Base-by-base conservation (phyloP, 2,888 invertebrate species). In the Drosophila parthenogenetica region DNA sequence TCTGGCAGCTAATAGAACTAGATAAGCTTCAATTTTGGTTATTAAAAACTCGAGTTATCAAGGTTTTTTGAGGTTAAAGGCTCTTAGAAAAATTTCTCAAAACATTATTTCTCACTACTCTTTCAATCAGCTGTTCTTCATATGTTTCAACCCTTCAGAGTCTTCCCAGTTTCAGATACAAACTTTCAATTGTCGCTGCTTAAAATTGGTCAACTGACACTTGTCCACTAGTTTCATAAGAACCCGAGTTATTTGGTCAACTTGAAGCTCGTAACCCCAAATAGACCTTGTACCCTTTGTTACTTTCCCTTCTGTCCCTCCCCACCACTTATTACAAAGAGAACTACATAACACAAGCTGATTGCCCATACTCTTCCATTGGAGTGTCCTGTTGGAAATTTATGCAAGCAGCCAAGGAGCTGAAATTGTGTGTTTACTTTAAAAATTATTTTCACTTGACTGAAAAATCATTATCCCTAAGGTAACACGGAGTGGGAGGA, bases 381-480 rank as follows among this genome's bases (percentile, higher is more conserved):
- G 73, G 55, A 73, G 84, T 70, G 81, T 73, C 59, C 65, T 77
- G 72, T 63, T 72, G 62, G 50, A 79, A 78, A 90, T 86, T 74
- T 89, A 89, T 90, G 87, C 90, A 90, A 79, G 68, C 64, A 66
- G 69, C 68, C 61, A 67, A 58, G 50, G 42, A 46, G 55, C 68
- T 68, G 57, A 79, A 82, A 71, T 74, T 86, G 86, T 79, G 73
- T 79, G 79, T 84, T 84, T 89, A 74, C 81, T 84, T 89, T 84
- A 76, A 89, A 89, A 87, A 87, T 89, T 86, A 87, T 87, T 84
- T 89, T 89, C 89, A 85, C 86, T 89, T 86, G 85, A 90, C 81
- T 90, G 90, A 77, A 90, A 90, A 90, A 90, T 89, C 89, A 89
- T 87, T 89, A 87, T 90, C 89, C 89, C 79, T 76, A 77, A 82